phyloP scores from a whole-genome alignment of 2,888 invertebrate genomes.

The Calameuta filiformis region DNA sequence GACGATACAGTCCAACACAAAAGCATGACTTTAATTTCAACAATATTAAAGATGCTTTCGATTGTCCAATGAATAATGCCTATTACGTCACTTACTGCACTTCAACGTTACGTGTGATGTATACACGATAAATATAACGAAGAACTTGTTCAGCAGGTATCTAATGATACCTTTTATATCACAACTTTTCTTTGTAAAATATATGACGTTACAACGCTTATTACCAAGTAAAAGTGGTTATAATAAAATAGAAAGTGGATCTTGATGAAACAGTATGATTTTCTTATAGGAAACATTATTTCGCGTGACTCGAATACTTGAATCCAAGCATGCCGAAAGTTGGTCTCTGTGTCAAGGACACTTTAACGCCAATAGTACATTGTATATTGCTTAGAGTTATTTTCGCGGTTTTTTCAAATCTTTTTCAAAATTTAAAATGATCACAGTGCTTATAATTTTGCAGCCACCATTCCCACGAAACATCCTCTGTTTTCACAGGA shows the following conservation, averaged over 20 bases:
- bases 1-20: background rate
- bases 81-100: background rate
- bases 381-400: background rate
- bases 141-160: background rate
- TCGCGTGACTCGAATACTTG: background rate
- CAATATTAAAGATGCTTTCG: background rate
- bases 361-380: background rate
- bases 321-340: background rate
- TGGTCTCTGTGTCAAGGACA: constrained; percentile 9
- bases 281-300: background rate
- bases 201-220: background rate
- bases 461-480: background rate
- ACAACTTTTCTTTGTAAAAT: background rate
- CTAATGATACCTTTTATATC: background rate
- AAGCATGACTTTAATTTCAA: background rate
- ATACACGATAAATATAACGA: background rate
- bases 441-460: background rate
- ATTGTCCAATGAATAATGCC: background rate
- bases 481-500: background rate
- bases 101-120: background rate
- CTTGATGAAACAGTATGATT: background rate
- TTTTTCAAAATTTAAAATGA: background rate
- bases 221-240: background rate
- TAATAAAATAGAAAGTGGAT: background rate
- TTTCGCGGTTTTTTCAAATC: background rate